These are phyloP conservation scores for Tetramorium simillimum DNA, from an alignment of 1,140 invertebrate genomes.

Conservation along the genomic window DNA sequence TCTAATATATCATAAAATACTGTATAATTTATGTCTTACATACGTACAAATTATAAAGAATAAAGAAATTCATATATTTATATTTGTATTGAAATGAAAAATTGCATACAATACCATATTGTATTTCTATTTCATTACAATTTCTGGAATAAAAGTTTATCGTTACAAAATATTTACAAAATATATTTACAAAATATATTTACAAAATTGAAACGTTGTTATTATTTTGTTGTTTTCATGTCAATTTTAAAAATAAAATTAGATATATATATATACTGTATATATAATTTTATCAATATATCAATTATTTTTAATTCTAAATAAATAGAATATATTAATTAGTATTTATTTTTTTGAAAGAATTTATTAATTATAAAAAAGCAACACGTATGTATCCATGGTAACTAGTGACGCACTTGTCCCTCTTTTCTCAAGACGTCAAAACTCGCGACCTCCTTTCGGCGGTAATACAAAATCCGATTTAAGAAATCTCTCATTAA, in stretches of 20 bases:
- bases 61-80: not conserved
- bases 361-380: constrained; percentile 2
- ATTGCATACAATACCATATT: not conserved
- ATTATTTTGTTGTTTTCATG: no score
- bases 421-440: constrained; percentile 34
- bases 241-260: no score
- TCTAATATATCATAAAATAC: not conserved
- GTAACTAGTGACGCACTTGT: constrained; percentile 44
- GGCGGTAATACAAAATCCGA: constrained; percentile 56
- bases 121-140: not conserved
- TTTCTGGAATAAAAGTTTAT: not conserved
- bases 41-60: constrained; percentile 17
- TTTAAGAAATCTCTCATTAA: constrained; percentile 34
- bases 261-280: not conserved
- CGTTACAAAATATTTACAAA: no score
- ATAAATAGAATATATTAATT: constrained; percentile 1
- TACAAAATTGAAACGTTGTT: not conserved
- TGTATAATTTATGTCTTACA: not conserved
- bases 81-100: not conserved
- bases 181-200: no score
- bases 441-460: constrained; percentile 37
- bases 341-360: not conserved
- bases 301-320: not conserved
- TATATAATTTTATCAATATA: no score
- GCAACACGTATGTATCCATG: constrained; percentile 48